These are phyloP conservation scores for Temnopleurus reevesii DNA, from an alignment of 53 echinoderm and acorn worm species.

Conservation along the genomic window DNA sequence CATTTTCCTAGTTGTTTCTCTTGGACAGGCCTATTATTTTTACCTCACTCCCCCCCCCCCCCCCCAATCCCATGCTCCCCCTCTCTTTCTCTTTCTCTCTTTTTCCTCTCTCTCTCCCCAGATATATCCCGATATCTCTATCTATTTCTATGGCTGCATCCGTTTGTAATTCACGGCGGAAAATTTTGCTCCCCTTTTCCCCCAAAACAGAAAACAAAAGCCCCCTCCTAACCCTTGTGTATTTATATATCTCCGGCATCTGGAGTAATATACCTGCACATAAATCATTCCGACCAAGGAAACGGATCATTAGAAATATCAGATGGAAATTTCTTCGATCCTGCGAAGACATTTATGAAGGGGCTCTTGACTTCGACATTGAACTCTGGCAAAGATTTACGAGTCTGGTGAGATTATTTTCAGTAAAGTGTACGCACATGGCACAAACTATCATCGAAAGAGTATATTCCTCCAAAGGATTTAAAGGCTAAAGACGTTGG, in stretches of 20 bases:
- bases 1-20: too few species aligned
- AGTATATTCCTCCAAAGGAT: too few species aligned
- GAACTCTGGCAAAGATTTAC: constrained; percentile 26
- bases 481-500: too few species aligned
- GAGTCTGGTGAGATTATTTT: constrained; percentile 1
- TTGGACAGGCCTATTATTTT: too few species aligned
- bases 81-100: too few species aligned
- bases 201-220: background rate
- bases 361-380: background rate
- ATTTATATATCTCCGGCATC: background rate
- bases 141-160: too few species aligned
- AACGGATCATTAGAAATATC: constrained; percentile 41
- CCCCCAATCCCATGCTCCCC: too few species aligned
- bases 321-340: constrained; percentile 30
- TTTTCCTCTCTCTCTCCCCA: too few species aligned
- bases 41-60: too few species aligned
- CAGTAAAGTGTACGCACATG: background rate
- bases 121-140: too few species aligned
- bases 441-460: background rate
- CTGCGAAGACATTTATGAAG: constrained; percentile 22
- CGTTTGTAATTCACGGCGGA: background rate
- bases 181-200: background rate
- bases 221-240: background rate
- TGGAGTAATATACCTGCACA: background rate
- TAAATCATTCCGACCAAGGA: constrained; percentile 43